Evolutionary conservation across 2,797 vertebrate species (phyloP).

Genomic region (Rhinoraja longicauda): DNA sequence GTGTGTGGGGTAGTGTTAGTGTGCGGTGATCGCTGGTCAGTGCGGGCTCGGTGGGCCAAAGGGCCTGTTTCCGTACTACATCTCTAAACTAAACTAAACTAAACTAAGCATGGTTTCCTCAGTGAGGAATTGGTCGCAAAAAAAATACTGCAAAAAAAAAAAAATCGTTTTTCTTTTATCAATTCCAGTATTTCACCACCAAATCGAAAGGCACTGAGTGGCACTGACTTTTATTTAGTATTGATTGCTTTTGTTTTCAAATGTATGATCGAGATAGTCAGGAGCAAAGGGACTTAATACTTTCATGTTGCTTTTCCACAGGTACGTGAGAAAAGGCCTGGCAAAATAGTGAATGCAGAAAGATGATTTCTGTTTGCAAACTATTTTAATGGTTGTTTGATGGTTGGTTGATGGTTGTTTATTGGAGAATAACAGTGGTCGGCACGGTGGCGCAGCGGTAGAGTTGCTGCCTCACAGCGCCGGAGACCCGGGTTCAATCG

Average conservation of each 20-base stretch:
- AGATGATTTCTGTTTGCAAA: background rate
- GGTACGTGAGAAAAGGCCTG: background rate
- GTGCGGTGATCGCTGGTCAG: too few relatives aligned
- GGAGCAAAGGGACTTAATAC: conserved; percentile 1
- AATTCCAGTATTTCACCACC: background rate
- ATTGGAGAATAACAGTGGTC: background rate
- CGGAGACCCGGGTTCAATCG: too few relatives aligned
- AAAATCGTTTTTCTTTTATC: background rate
- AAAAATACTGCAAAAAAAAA: background rate
- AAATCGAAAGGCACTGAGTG: background rate
- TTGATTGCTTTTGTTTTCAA: conserved; percentile 1
- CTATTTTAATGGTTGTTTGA: too few relatives aligned
- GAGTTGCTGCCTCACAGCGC: too few relatives aligned
- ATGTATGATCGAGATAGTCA: background rate
- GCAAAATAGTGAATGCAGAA: background rate
- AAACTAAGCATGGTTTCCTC: background rate
- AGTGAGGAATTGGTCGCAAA: background rate
- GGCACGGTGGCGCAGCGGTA: too few relatives aligned
- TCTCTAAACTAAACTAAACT: too few relatives aligned
- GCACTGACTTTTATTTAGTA: background rate
- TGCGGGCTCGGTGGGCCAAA: too few relatives aligned
- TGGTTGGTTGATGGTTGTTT: background rate
- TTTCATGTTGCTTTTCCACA: conserved; percentile 11
- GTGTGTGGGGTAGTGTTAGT: too few relatives aligned
- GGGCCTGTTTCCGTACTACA: too few relatives aligned